phyloP scores from a whole-genome alignment of 2,888 invertebrate species.

The Caenorhabditis drosophilae region DNA sequence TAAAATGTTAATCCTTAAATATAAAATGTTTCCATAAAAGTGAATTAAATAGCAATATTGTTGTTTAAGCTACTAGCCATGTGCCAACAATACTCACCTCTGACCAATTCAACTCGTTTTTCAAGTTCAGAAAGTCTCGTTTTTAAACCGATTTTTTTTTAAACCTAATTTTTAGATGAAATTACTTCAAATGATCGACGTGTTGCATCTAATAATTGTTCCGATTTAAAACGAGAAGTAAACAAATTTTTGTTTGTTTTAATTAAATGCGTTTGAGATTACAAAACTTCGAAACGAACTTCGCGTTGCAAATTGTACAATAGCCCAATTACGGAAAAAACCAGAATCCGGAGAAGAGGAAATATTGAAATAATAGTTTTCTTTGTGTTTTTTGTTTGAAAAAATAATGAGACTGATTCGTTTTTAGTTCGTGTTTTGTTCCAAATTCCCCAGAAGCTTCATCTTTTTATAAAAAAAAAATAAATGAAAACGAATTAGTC shows the following conservation, averaged over 20 bases:
- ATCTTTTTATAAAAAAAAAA: constrained; percentile 52
- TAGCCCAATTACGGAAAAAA: constrained; percentile 33
- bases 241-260: neutral
- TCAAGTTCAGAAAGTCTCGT: too few relatives aligned
- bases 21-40: too few relatives aligned
- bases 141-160: too few relatives aligned
- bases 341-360: too few relatives aligned
- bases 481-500: constrained; percentile 34
- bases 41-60: too few relatives aligned
- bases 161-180: constrained; percentile 19
- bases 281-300: constrained; percentile 38
- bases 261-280: constrained; percentile 15
- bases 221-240: constrained; percentile 32
- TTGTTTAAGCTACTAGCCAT: too few relatives aligned
- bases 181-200: constrained; percentile 18
- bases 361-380: constrained; percentile 30
- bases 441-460: constrained; percentile 58
- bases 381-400: neutral
- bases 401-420: neutral
- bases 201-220: neutral
- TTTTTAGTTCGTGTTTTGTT: constrained; percentile 35
- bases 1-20: too few relatives aligned
- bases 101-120: too few relatives aligned
- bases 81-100: too few relatives aligned
- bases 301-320: constrained; percentile 32